A percentile compares a stretch with the other conserved stretches of the same genome.
phyloP scores from a whole-genome alignment of 1,140 invertebrate species.

The Tetramorium parvispinum region DNA sequence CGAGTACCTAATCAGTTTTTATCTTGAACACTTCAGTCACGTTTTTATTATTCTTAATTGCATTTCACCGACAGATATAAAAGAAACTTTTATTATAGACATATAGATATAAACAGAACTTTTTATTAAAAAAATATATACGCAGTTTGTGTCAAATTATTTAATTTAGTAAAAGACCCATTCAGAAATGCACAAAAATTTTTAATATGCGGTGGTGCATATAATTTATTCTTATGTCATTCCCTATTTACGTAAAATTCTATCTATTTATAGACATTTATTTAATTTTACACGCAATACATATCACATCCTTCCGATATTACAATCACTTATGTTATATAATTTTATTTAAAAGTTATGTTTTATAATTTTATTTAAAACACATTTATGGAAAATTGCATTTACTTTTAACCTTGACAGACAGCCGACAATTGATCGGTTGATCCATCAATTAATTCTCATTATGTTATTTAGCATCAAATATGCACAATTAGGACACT shows the following conservation, averaged over 20 bases:
- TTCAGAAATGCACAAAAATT: no score
- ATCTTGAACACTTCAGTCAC: not conserved
- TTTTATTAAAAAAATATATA: not conserved
- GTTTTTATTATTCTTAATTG: constrained; percentile 14
- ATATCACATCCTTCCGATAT: not conserved
- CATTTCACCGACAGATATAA: not conserved
- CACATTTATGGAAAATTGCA: not conserved
- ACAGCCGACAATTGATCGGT: not conserved
- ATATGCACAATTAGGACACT: constrained; percentile 25
- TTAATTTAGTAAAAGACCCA: not conserved
- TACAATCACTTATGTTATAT: not conserved
- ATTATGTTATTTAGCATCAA: constrained; percentile 44
- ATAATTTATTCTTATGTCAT: no score
- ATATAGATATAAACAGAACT: not conserved
- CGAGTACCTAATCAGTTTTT: constrained; percentile 42
- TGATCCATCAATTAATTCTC: constrained; percentile 45
- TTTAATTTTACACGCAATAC: not conserved
- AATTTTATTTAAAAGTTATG: not conserved
- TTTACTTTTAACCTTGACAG: constrained; percentile 9
- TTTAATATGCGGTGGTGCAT: no score
- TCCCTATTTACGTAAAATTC: no score
- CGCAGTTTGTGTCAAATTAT: not conserved
- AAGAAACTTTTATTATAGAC: not conserved
- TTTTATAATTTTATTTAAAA: not conserved
- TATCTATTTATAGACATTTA: not conserved